Conservation (phyloP, 2,113 vertebrate genomes). For the Leptobrachium leishanense region DNA sequence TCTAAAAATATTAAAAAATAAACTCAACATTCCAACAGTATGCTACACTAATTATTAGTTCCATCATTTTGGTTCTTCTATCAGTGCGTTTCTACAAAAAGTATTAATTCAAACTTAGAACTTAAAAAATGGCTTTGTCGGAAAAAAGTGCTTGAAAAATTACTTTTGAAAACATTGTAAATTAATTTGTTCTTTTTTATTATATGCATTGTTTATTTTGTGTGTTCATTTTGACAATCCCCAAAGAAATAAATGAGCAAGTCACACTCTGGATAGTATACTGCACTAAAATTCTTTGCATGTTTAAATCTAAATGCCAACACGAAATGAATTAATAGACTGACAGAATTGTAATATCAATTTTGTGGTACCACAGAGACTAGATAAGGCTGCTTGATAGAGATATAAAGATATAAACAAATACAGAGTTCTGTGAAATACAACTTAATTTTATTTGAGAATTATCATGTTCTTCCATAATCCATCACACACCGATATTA, state of each 20-base stretch:
- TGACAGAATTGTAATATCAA: constrained; percentile 37
- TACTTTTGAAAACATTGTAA: not conserved
- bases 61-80: too few relatives aligned
- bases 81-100: too few relatives aligned
- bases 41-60: too few relatives aligned
- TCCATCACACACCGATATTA: constrained; percentile 53
- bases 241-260: not conserved
- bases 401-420: constrained; percentile 29
- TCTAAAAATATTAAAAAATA: too few relatives aligned
- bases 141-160: not conserved
- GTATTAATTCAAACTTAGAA: too few relatives aligned
- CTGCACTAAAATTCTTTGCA: not conserved
- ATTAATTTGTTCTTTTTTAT: not conserved
- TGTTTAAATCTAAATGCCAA: constrained; percentile 49
- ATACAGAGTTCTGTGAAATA: constrained; percentile 51
- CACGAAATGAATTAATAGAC: constrained; percentile 45
- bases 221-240: constrained; percentile 26
- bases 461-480: constrained; percentile 52
- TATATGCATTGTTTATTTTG: constrained; percentile 27
- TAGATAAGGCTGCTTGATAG: constrained; percentile 32
- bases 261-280: not conserved
- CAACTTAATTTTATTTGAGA: constrained; percentile 45
- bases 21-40: too few relatives aligned
- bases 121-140: too few relatives aligned
- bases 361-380: constrained; percentile 40